phyloP scores from a whole-genome alignment of 2,888 invertebrate genomes.

The Andrena bicolor region DNA sequence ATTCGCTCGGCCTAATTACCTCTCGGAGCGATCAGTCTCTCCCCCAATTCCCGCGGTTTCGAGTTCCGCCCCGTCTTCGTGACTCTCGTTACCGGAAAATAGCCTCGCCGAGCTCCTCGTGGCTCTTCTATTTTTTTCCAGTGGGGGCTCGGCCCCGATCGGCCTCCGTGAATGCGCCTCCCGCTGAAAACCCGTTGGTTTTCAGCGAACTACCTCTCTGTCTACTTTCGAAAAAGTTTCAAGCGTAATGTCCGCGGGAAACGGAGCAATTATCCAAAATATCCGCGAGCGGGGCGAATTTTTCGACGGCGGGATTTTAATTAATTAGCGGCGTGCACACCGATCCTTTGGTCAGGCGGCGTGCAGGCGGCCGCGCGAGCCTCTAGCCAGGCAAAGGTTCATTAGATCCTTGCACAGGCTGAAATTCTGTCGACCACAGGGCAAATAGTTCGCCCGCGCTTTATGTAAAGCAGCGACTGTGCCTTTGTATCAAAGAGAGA shows the following conservation, averaged over 20 bases:
- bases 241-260: conserved; percentile 38
- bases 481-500: conserved; percentile 81
- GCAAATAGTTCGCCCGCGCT: conserved; percentile 75
- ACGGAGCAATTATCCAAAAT: conserved; percentile 57
- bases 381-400: conserved; percentile 70
- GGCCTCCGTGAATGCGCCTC: not conserved
- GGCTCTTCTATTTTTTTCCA: not conserved
- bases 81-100: conserved; percentile 14
- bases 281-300: conserved; percentile 50
- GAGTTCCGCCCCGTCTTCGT: conserved; percentile 15
- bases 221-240: conserved; percentile 40
- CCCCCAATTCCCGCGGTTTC: conserved; percentile 33
- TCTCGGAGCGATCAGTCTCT: conserved; percentile 14
- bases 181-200: not conserved
- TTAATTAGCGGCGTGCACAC: conserved; percentile 63
- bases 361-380: not conserved
- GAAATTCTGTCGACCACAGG: conserved; percentile 79
- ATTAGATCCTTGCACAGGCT: conserved; percentile 73
- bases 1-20: conserved; percentile 50
- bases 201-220: not conserved
- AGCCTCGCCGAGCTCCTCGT: not conserved
- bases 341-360: conserved; percentile 48
- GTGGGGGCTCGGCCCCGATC: not conserved
- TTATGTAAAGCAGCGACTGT: conserved; percentile 72
- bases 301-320: conserved; percentile 65